Evolutionary conservation across 2,888 invertebrate species (phyloP).

Genomic region (Heterodera filipjevi): DNA sequence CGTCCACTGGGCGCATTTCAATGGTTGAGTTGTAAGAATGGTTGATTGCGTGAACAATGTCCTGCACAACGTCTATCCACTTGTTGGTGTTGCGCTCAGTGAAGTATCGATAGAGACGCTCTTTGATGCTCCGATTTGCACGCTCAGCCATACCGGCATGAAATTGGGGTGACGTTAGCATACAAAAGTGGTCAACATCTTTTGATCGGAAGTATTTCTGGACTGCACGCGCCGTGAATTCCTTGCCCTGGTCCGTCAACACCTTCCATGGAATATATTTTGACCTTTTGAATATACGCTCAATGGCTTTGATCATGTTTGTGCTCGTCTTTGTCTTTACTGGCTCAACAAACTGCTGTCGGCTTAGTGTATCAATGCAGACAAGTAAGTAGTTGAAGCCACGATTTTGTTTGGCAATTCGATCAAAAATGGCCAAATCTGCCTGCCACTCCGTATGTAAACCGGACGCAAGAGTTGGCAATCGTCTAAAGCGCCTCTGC

Average conservation of each 20-base stretch:
- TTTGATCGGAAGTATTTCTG: constrained; percentile 19
- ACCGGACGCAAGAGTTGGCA: constrained; percentile 22
- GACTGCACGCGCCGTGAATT: constrained; percentile 19
- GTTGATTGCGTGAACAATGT: constrained; percentile 29
- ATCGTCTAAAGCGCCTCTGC: background rate
- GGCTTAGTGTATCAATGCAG: constrained; percentile 23
- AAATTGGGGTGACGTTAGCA: constrained; percentile 16
- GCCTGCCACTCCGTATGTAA: constrained; percentile 32
- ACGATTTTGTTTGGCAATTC: background rate
- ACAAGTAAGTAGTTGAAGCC: constrained; percentile 30
- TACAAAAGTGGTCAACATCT: constrained; percentile 3
- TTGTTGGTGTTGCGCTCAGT: constrained; percentile 23
- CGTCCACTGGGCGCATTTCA: constrained; percentile 12
- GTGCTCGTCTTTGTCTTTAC: constrained; percentile 12
- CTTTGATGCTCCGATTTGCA: constrained; percentile 30
- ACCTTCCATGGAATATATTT: constrained; percentile 19
- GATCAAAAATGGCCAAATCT: constrained; percentile 27
- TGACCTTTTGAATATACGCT: background rate
- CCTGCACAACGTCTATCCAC: constrained; percentile 29
- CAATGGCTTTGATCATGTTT: constrained; percentile 28
- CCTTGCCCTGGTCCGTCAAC: constrained; percentile 28
- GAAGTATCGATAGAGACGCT: constrained; percentile 33
- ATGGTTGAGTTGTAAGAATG: constrained; percentile 19
- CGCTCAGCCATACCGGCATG: constrained; percentile 31
- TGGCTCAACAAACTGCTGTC: constrained; percentile 22